Percentiles rank a stretch among this genome's conserved stretches.
phyloP scores from a whole-genome alignment of 2,113 vertebrate species.

The Garra rufa region DNA sequence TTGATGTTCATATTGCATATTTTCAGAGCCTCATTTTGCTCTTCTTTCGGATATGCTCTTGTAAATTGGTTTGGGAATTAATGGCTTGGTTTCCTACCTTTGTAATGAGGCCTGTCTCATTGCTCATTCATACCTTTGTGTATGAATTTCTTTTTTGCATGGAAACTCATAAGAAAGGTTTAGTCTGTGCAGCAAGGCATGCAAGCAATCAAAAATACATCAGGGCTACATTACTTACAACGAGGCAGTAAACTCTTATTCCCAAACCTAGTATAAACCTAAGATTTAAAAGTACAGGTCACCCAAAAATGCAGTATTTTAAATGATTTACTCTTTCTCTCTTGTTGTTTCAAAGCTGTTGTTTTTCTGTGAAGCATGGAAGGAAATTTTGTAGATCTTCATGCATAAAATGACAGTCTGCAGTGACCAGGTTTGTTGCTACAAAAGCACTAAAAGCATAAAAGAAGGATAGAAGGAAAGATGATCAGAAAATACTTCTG shows the following conservation, averaged over 20 bases:
- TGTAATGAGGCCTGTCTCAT: conserved; percentile 9
- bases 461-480: background rate
- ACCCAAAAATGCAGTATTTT: background rate
- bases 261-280: background rate
- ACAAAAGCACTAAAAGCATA: background rate
- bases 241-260: background rate
- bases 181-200: background rate
- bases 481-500: background rate
- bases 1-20: conserved; percentile 34
- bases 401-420: background rate
- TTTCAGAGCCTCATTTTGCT: conserved; percentile 3
- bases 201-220: background rate
- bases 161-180: background rate
- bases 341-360: background rate
- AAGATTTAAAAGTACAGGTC: background rate
- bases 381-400: background rate
- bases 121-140: conserved; percentile 11
- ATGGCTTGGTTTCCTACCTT: conserved; percentile 10
- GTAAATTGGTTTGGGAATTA: conserved; percentile 25
- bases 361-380: background rate
- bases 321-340: background rate
- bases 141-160: background rate
- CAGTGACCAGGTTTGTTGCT: background rate
- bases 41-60: conserved; percentile 19
- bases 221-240: background rate